Evolutionary conservation across 2,113 vertebrate species (phyloP), one percentile per base, ranked within the genome.

Genomic region (Collichthys lucidus): DNA sequence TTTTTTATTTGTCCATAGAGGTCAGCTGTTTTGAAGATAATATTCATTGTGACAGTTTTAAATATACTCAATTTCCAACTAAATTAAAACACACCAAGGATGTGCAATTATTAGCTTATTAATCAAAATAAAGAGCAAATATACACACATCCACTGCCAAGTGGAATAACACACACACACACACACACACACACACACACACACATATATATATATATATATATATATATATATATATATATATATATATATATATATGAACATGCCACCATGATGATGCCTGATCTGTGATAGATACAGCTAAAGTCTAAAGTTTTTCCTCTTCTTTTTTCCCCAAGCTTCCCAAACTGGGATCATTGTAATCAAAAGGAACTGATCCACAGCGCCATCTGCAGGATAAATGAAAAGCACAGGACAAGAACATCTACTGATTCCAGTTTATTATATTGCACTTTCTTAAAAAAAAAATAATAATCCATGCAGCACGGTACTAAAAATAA

Each of bases 371-470:
- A 62, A 26, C 31, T 60, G 57, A 57, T 42, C 19, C 42, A 67
- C 42, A 79, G 80, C 80, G 83, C 89, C 92, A 78, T 52, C 92
- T 93, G 63, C 75, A 22, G 88, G 86, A 1, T 1, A 31, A 70
- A 64, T 20, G 35, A 16, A 44, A 68, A 59, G 35, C 22, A 74
- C 61, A 70, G 14, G 22, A 29, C 71, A 31, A 14, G 2, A 8
- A 56, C 5, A 16, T 11, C 49, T 7, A 14, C 24, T 17, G 12
- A 22, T 49, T 79, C 17, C 12, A 69, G 63, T 88, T 78, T 77
- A 87, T 77, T 92, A 68, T 61, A 86, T 84, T 87, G 79, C 82
- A 86, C 74, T n/a, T 14, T 74, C 46, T 53, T 16, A 42, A 50
- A 64, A 53, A 42, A 50, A 74, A 53, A 31, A 31, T 6, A 35